Evolutionary conservation across 2,888 invertebrate species (phyloP).

Genomic region (Brachypalpus laphriformis): DNA sequence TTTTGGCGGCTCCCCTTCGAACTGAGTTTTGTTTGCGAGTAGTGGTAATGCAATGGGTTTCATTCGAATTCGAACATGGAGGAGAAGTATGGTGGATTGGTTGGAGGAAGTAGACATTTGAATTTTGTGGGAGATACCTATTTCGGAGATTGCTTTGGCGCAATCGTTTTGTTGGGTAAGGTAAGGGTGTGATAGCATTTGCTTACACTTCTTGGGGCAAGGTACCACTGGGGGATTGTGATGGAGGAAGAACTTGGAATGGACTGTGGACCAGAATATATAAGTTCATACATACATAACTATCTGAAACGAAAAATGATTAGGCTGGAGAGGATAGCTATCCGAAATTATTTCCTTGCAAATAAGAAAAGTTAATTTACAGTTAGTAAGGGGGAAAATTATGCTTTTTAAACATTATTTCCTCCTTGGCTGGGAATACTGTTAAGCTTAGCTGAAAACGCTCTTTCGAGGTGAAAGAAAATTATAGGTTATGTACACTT

Average conservation of each 20-base stretch:
- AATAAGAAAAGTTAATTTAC: no score
- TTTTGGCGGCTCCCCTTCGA: constrained; percentile 59
- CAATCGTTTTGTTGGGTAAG: constrained; percentile 56
- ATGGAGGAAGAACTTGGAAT: background rate
- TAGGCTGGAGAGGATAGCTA: no score
- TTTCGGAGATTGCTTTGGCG: constrained; percentile 51
- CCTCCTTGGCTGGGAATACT: no score
- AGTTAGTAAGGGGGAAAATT: no score
- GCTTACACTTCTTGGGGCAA: constrained; percentile 4
- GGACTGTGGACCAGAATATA: no score
- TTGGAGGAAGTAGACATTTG: constrained; percentile 34
- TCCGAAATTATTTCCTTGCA: no score
- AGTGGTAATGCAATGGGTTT: constrained; percentile 17
- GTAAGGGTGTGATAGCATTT: constrained; percentile 68
- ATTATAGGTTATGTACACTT: no score
- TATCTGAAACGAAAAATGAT: no score
- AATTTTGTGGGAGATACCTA: constrained; percentile 34
- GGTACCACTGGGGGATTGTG: constrained; percentile 15
- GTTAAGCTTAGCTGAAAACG: no score
- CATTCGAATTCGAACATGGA: constrained; percentile 21
- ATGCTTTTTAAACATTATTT: no score
- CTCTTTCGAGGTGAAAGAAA: no score
- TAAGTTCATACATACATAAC: no score
- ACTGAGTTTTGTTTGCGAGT: background rate
- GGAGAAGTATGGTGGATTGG: constrained; percentile 32